A percentile compares a stretch with the other conserved stretches of the same genome.
phyloP scores from a whole-genome alignment of 2,113 vertebrate genomes.

The Pan paniscus region DNA sequence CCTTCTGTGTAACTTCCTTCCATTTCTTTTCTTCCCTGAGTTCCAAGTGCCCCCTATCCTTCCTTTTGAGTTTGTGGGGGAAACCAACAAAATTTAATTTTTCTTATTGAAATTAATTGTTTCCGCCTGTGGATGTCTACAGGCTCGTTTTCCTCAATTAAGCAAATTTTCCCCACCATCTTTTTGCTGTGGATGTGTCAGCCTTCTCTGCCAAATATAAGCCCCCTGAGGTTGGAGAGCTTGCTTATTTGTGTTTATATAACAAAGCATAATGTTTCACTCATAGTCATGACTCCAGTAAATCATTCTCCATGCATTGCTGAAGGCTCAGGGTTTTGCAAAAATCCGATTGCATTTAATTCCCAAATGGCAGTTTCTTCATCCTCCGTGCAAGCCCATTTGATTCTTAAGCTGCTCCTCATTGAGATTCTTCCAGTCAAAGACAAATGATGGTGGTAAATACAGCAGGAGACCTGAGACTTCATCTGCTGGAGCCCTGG shows the following conservation, averaged over 20 bases:
- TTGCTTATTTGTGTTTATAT: slow-evolving; percentile 15
- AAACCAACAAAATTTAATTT: slow-evolving; percentile 38
- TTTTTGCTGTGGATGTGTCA: background rate
- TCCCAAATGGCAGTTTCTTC: background rate
- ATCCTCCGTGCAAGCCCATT: background rate
- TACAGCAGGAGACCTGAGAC: background rate
- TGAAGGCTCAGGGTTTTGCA: background rate
- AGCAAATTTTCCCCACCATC: background rate
- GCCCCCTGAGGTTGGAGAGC: background rate
- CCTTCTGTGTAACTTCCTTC: background rate
- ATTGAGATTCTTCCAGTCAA: background rate
- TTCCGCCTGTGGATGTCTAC: background rate
- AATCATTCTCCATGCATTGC: background rate
- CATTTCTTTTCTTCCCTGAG: background rate
- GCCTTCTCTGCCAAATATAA: background rate
- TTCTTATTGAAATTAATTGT: slow-evolving; percentile 43
- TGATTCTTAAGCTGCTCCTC: slow-evolving; percentile 4
- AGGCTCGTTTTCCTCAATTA: background rate
- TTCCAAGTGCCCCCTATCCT: background rate
- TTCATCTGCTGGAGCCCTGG: background rate
- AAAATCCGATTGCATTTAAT: background rate
- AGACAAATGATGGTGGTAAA: background rate
- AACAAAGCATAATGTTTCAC: slow-evolving; percentile 34
- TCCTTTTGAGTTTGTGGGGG: background rate
- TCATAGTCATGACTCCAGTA: slow-evolving; percentile 26